Base-by-base conservation (phyloP, 2,888 invertebrate genomes). In the Calameuta idolon region DNA sequence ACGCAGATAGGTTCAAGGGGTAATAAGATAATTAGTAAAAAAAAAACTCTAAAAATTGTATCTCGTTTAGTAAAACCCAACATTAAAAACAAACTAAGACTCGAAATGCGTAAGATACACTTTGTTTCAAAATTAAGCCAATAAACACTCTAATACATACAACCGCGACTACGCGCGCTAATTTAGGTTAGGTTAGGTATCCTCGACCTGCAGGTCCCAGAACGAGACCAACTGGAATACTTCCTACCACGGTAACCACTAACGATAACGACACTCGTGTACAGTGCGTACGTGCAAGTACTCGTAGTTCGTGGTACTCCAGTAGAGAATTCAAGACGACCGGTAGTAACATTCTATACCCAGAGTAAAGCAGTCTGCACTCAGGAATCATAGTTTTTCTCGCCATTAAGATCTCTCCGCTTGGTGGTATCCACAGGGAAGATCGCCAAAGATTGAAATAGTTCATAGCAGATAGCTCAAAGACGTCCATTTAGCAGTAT, bases 151-250 rank as follows among this genome's bases (percentile, higher is more conserved):
- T 30, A 12, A 30, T 30, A 71, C 71, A 34, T 71, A 34, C 11
- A 34, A 31, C 31, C 34, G 3, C 11, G 30, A 34, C 71, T 15
- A 34, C 9, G 30, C 11, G 11, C 71, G 12, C 23, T 23, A 55
- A 31, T 5, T 33, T 33, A 71, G n/a, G 71, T 71, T 71, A 71
- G 71, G 71, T 30, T 71, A 71, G 11, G 9, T 71, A 12, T 30
- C 30, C 31, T 34, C 31, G 71, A 71, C 71, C 71, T 71, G 23
- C 30, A 5, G 31, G 71, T 34, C 12, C 31, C 71, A 23, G 34
- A 71, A 71, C 11, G 30, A 34, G 71, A 31, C 34, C 71, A 31
- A 34, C 71, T 71, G 71, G 71, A 34, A 71, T 71, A 71, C 71
- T 71, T 71, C 71, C 71, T 71, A 71, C 71, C 71, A 23, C 23